Evolutionary conservation across 1,140 invertebrate genomes (phyloP).

Genomic region (Drosophila pectinifera): DNA sequence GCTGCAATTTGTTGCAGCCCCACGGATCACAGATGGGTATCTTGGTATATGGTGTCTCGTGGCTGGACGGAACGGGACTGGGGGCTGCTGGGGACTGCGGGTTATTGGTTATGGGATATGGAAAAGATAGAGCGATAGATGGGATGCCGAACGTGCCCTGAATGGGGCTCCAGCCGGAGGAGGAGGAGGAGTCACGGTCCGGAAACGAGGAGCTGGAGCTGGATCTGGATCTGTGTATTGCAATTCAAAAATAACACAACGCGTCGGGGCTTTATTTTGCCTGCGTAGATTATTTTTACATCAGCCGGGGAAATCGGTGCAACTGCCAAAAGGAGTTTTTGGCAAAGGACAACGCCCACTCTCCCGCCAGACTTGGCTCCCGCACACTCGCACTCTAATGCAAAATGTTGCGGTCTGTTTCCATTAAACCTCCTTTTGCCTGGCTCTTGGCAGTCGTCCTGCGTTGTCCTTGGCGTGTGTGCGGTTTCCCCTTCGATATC

Average conservation of each 20-base stretch:
- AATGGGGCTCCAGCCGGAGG: not conserved
- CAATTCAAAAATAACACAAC: constrained; percentile 40
- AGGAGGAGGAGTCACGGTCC: not conserved
- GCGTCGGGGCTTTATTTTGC: constrained; percentile 11
- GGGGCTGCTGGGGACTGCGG: not conserved
- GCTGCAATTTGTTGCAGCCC: constrained; percentile 65
- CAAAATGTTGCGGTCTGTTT: constrained; percentile 81
- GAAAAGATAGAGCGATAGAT: constrained; percentile 24
- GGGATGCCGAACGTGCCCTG: constrained; percentile 23
- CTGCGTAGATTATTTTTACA: constrained; percentile 53
- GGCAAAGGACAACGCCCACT: constrained; percentile 37
- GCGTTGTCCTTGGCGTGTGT: constrained; percentile 52
- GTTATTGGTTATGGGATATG: constrained; percentile 14
- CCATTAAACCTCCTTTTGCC: constrained; percentile 47
- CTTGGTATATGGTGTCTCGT: constrained; percentile 1
- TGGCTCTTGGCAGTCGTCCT: constrained; percentile 63
- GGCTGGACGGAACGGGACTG: too few species aligned
- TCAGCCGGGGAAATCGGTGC: constrained; percentile 19
- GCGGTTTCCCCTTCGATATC: constrained; percentile 68
- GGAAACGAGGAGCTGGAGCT: constrained; percentile 7
- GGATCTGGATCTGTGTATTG: constrained; percentile 5
- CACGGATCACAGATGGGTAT: constrained; percentile 21
- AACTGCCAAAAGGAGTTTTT: constrained; percentile 47
- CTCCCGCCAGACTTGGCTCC: constrained; percentile 4
- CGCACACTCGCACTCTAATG: constrained; percentile 48